Evolutionary conservation across 2,113 vertebrate species (phyloP).

Genomic region (Nipponia nippon): DNA sequence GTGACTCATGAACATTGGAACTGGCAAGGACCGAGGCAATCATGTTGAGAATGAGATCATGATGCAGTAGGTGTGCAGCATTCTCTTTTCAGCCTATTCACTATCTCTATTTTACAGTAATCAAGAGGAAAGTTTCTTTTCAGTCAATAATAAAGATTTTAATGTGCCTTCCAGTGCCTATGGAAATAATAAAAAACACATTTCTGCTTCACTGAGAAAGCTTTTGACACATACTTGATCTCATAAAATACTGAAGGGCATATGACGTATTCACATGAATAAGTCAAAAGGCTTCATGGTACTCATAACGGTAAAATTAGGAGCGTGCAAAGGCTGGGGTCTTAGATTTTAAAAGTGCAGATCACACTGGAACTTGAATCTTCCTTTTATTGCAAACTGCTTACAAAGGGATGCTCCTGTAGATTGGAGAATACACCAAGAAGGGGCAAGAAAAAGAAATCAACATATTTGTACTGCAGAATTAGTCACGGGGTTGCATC

Average conservation of each 20-base stretch:
- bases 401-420: neutral
- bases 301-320: neutral
- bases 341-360: neutral
- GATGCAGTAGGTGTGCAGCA: constrained; percentile 57
- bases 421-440: neutral
- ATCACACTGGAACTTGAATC: neutral
- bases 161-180: neutral
- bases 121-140: constrained; percentile 2
- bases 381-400: neutral
- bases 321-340: neutral
- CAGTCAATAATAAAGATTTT: neutral
- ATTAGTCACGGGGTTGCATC: neutral
- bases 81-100: constrained; percentile 31
- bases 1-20: constrained; percentile 46
- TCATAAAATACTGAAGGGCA: constrained; percentile 15
- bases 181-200: constrained; percentile 7
- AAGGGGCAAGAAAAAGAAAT: neutral
- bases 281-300: neutral
- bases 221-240: constrained; percentile 5
- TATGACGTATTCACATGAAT: neutral
- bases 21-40: neutral
- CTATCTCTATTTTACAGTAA: neutral
- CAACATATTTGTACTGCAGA: neutral
- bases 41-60: constrained; percentile 62
- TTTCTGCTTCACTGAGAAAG: constrained; percentile 8